Base-by-base conservation (phyloP, 2,113 vertebrate species). In the Phoxinus phoxinus region DNA sequence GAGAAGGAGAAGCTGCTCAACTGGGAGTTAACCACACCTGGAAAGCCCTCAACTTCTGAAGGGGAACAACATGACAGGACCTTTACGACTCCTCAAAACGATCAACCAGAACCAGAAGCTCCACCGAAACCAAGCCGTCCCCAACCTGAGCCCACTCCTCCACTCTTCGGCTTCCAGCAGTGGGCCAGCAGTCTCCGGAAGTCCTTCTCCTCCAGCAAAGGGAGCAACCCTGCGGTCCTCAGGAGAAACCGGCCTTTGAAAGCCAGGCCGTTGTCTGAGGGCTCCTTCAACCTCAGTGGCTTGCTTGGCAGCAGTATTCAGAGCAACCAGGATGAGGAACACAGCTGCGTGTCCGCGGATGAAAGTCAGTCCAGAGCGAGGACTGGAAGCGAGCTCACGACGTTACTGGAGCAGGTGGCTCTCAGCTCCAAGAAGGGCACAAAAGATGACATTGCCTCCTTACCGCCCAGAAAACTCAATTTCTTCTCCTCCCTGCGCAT, bases 401-500 rank as follows among this genome's bases (percentile, higher is more conserved):
- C 91, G 9, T 87, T 93, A 63, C 44, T 94, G 89, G 91, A 94
- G 92, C 89, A 91, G 88, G 91, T 94, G 41, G 91, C 93, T 9
- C 83, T 94, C 79, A 19, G 83, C 53, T 73, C 73, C 0, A 89
- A 91, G 72, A 84, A 37, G 9, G 72, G 35, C 48, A 90, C 91
- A 59, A 84, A 86, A 10, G 91, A 93, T 1, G 86, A 92, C 84
- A 77, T 89, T 71, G 86, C 87, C 9, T 85, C 90, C 0, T 58
- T 91, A 72, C 84, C 91, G 0, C 89, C 82, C 41, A 89, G 88
- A 65, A 94, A 89, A 75, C 74, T 94, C 12, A 91, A 93, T 88
- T 86, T 94, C 80, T 95, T 95, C 88, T 95, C 94, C 4, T 95
- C 94, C 0, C 86, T 95, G 84, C 90, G 94, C 79, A 84, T 95